These are phyloP conservation scores for Axis porcinus DNA, from an alignment of 2,113 vertebrate species.

Conservation along the genomic window DNA sequence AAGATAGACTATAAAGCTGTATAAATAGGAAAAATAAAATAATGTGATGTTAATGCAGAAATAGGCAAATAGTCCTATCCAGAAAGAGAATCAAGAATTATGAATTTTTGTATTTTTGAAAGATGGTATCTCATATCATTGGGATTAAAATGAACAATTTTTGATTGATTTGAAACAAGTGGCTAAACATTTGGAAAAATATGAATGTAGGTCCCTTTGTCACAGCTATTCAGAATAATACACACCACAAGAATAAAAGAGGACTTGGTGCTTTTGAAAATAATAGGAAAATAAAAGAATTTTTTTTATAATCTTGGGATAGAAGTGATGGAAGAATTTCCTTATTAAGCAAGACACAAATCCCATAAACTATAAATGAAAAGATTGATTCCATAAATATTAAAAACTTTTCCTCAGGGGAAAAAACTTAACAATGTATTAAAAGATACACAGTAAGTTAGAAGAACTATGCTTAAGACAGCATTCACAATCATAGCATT, in stretches of 20 bases:
- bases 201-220: neutral
- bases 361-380: neutral
- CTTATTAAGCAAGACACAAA: neutral
- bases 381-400: conserved; percentile 5
- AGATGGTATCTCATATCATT: neutral
- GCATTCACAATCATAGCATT: conserved; percentile 7
- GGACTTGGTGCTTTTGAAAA: neutral
- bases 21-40: conserved; percentile 36
- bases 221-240: neutral
- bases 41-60: conserved; percentile 2
- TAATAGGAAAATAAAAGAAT: neutral
- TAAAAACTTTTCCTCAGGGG: neutral
- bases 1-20: neutral
- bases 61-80: neutral
- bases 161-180: neutral
- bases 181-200: neutral
- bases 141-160: neutral
- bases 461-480: neutral
- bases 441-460: neutral
- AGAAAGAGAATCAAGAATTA: conserved; percentile 7
- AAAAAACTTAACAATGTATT: neutral
- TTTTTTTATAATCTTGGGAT: neutral
- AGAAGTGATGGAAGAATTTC: neutral
- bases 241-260: neutral
- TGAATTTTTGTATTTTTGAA: conserved; percentile 2